Evolutionary conservation across 2,113 vertebrate species (phyloP).

Genomic region (Pungitius pungitius): DNA sequence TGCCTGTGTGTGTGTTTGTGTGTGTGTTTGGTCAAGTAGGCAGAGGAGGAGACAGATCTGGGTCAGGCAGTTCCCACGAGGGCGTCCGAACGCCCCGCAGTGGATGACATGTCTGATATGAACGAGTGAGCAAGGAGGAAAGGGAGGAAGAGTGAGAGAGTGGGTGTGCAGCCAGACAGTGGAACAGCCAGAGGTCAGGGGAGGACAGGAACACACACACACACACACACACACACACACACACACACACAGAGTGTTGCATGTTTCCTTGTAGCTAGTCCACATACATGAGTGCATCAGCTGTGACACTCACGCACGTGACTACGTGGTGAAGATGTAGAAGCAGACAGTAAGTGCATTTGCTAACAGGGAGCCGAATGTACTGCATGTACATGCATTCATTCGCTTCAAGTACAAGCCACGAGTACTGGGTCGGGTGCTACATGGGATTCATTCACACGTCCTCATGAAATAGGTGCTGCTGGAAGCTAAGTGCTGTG

Average conservation of each 20-base stretch:
- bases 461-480: background rate
- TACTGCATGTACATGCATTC: background rate
- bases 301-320: constrained; percentile 26
- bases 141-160: constrained; percentile 41
- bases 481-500: background rate
- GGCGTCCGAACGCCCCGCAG: constrained; percentile 54
- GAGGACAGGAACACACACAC: constrained; percentile 51
- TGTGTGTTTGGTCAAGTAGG: constrained; percentile 64
- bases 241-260: constrained; percentile 2
- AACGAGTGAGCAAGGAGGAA: constrained; percentile 59
- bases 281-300: constrained; percentile 38
- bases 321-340: background rate
- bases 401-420: background rate
- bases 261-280: constrained; percentile 31
- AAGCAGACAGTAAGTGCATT: background rate
- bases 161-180: constrained; percentile 58
- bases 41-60: constrained; percentile 72
- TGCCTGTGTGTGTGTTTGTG: constrained; percentile 33
- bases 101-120: constrained; percentile 75
- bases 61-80: constrained; percentile 77
- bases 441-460: background rate
- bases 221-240: constrained; percentile 19
- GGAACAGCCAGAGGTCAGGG: constrained; percentile 58
- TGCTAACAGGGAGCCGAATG: background rate
- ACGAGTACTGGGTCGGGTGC: too few relatives aligned